Percentiles rank a stretch among this genome's conserved stretches.
Evolutionary conservation across 53 echinoderm and acorn worm genomes (phyloP).

Genomic region (Actinopyga echinites): DNA sequence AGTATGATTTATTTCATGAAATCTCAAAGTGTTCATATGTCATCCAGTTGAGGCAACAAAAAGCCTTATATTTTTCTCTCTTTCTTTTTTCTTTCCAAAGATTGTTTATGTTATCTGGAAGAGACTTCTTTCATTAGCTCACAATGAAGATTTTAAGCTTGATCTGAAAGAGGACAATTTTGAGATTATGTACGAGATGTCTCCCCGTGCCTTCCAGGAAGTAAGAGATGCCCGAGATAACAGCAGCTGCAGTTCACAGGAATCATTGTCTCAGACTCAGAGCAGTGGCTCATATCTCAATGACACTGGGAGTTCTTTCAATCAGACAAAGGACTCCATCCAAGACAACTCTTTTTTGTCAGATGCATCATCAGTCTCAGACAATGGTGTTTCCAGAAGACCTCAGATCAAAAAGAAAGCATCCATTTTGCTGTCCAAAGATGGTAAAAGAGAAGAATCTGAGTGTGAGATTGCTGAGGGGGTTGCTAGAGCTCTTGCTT

Average conservation of each 20-base stretch:
- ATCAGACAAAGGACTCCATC: neutral
- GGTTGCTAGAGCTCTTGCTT: constrained; percentile 80
- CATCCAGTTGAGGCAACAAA: too few relatives aligned
- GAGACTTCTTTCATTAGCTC: constrained; percentile 64
- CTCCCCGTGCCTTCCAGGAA: constrained; percentile 38
- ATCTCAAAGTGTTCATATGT: too few relatives aligned
- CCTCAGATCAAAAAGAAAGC: constrained; percentile 4
- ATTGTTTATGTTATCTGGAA: constrained; percentile 75
- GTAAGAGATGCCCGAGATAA: constrained; percentile 5
- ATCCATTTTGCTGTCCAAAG: constrained; percentile 40
- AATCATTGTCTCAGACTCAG: neutral
- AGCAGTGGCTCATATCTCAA: neutral
- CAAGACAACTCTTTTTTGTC: neutral
- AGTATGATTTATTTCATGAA: too few relatives aligned
- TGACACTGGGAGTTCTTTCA: neutral
- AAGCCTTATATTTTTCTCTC: too few relatives aligned
- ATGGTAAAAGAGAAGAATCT: neutral
- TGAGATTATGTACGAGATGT: constrained; percentile 7
- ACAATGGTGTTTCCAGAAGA: neutral
- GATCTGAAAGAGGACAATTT: constrained; percentile 12
- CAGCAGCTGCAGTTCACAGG: neutral
- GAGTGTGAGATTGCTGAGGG: constrained; percentile 62
- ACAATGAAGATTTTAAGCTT: constrained; percentile 30
- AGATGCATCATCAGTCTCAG: constrained; percentile 2
- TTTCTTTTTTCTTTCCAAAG: constrained; percentile 39